Percentiles rank a stretch among this genome's conserved stretches.
Conservation (phyloP, 2,113 vertebrate species). For the Lagopus leucura region DNA sequence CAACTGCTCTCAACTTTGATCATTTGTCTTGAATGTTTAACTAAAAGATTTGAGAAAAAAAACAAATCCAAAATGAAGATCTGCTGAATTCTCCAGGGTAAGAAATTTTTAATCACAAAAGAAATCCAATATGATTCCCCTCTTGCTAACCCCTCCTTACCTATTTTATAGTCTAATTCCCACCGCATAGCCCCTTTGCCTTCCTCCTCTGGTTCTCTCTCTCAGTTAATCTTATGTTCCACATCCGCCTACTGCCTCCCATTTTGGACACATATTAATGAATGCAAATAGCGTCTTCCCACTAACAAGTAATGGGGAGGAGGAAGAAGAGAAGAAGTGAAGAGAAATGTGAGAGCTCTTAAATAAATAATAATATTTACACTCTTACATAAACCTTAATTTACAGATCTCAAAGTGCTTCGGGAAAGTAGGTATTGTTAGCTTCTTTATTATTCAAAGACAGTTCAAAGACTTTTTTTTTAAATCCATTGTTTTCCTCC, state of each 20-base stretch:
- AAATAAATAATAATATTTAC: slow-evolving; percentile 65
- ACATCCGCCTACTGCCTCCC: not conserved
- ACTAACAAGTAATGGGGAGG: not conserved
- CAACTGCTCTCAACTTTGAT: not conserved
- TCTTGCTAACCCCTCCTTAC: slow-evolving; percentile 31
- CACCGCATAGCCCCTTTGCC: not conserved
- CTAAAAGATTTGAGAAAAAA: not conserved
- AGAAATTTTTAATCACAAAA: slow-evolving; percentile 45
- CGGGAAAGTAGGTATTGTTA: not conserved
- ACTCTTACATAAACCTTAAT: slow-evolving; percentile 17
- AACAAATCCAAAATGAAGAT: not conserved
- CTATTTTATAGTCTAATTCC: not conserved
- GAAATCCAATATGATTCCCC: slow-evolving; percentile 46
- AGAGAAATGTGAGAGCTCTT: slow-evolving; percentile 45
- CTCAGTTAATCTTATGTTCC: not conserved
- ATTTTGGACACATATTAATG: not conserved
- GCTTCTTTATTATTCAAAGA: not conserved
- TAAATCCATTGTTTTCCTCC: slow-evolving; percentile 7
- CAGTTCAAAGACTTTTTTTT: not conserved
- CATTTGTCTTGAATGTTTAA: not conserved
- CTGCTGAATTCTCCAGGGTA: not conserved
- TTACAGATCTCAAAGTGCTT: not conserved
- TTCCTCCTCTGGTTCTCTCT: not conserved
- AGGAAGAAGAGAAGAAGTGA: slow-evolving; percentile 4
- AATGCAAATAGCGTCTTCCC: slow-evolving; percentile 18